phyloP scores from a whole-genome alignment of 2,113 vertebrate genomes.

The Agapornis roseicollis region DNA sequence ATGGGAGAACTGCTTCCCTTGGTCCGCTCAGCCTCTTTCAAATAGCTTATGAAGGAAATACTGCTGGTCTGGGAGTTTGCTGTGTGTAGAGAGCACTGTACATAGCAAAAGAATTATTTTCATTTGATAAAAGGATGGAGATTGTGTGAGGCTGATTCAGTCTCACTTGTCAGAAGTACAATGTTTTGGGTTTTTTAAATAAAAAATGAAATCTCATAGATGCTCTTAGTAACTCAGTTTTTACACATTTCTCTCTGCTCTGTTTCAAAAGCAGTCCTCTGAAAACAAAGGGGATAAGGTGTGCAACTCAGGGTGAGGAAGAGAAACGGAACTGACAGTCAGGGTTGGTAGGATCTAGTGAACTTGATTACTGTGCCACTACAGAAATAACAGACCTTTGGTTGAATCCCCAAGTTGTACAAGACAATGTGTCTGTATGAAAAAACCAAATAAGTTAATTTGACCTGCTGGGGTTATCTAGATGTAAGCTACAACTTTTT shows the following conservation, averaged over 20 bases:
- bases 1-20: neutral
- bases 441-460: neutral
- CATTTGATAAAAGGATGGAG: slow-evolving; percentile 7
- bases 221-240: neutral
- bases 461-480: neutral
- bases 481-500: neutral
- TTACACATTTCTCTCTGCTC: neutral
- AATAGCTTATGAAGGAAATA: neutral
- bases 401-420: neutral
- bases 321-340: neutral
- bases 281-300: neutral
- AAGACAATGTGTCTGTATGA: neutral
- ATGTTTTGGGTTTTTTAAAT: neutral
- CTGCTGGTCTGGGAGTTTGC: slow-evolving; percentile 16
- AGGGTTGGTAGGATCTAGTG: neutral
- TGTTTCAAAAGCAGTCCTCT: neutral
- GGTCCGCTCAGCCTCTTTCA: neutral
- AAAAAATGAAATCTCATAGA: slow-evolving; percentile 9
- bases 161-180: neutral
- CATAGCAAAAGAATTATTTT: neutral
- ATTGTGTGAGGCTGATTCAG: neutral
- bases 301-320: neutral
- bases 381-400: neutral
- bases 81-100: neutral
- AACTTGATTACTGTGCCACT: neutral